A percentile compares a stretch with the other conserved stretches of the same genome.
phyloP scores from a whole-genome alignment of 2,797 vertebrate species.

The Mastacembelus armatus region DNA sequence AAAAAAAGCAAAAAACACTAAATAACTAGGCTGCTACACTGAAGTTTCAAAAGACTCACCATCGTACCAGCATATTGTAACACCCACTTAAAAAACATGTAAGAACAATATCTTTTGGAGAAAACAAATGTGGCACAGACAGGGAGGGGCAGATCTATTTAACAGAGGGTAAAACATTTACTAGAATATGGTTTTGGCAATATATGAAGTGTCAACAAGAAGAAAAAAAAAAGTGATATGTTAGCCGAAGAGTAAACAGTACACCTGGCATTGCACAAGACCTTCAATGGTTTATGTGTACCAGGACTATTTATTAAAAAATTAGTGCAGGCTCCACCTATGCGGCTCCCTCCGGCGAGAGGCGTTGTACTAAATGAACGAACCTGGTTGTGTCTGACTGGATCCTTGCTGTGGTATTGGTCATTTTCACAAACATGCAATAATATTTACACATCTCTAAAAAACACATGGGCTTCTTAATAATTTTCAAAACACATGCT shows the following conservation, averaged over 20 bases:
- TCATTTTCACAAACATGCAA: neutral
- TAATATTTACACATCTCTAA: neutral
- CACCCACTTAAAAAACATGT: neutral
- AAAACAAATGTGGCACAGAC: neutral
- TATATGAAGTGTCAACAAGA: constrained; percentile 1
- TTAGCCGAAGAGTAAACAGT: constrained; percentile 5
- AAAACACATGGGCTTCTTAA: neutral
- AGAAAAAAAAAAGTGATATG: neutral
- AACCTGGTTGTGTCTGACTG: neutral
- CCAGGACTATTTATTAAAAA: constrained; percentile 14
- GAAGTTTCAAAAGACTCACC: neutral
- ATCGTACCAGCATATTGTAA: neutral
- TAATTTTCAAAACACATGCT: neutral
- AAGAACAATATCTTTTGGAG: neutral
- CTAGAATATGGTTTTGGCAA: too few species aligned
- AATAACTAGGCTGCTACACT: neutral
- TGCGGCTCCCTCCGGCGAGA: constrained; percentile 10
- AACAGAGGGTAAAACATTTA: constrained; percentile 19
- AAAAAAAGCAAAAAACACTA: neutral
- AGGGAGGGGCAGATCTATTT: constrained; percentile 11
- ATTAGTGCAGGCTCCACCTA: constrained; percentile 36
- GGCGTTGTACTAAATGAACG: constrained; percentile 10
- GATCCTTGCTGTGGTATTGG: neutral
- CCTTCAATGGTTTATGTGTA: too few species aligned
- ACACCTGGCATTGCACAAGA: too few species aligned